Base-by-base conservation (phyloP, 2,888 invertebrate species). In the Cosmia trapezina region DNA sequence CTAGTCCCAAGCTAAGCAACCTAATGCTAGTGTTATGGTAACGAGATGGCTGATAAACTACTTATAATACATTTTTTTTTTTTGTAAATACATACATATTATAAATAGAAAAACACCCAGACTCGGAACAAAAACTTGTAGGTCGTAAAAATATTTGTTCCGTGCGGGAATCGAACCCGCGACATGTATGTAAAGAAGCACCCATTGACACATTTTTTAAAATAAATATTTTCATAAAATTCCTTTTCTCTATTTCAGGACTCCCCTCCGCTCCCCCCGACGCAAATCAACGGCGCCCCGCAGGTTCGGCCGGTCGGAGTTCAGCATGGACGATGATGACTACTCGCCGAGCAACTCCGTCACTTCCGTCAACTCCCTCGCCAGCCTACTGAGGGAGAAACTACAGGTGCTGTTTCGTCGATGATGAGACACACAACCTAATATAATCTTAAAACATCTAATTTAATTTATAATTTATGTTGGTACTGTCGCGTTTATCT, bases 341-440 rank as follows among this genome's bases (percentile, higher is more conserved):
- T 97, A 97, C 87, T 98, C 98, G 4, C 97, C 97, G 0, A 97
- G 97, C 82, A 97, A 98, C 88, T 98, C 98, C 9, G 97, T 98
- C 87, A 98, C 98, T 0, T 98, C 98, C 61, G 97, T 98, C 85
- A 98, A 98, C 93, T 98, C 98, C 0, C 97, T 98, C 83, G 98
- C 98, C 74, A 98, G 98, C 90, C 94, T 98, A 69, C 96, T 98
- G 19, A 97, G 97, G 87, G 98, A 98, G 90, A 98, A 98, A 94
- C 96, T 98, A 85, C 98, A 98, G 96, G 97, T 98, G 12, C 12
- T 12, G 22, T 22, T n/a, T 43, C 9, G 11, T 43, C 14, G 22
- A 22, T 43, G 17, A 5, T 43, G 3, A 17, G 0, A n/a, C n/a
- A 11, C 4, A 11, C n/a, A n/a, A 49, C 0, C n/a, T 49, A 8